Base-by-base conservation (phyloP, 1,140 invertebrate genomes). In the Drosophila micromelanica region DNA sequence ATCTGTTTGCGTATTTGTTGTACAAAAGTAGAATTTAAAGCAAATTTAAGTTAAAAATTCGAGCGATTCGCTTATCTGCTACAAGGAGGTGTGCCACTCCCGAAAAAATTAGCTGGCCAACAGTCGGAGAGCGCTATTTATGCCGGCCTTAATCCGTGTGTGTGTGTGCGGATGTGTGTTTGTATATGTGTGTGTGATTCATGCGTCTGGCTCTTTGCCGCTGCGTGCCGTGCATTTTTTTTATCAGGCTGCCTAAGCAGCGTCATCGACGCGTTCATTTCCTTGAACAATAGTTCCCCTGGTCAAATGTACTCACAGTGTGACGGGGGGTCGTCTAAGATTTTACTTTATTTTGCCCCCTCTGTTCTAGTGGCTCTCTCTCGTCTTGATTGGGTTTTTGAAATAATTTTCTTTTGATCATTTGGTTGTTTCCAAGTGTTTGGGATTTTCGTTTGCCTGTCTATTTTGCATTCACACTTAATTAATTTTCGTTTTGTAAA, bases 381-480 rank as follows among this genome's bases (percentile, higher is more conserved):
- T 54, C 40, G 56, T 52, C 72, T 78, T 54, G 37, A 61, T 78
- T 81, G 67, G 57, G 35, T 40, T 52, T 76, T 76, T 20, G 30
- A 65, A 70, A 56, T 71, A 71, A 75, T 56, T 65, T 81, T 75
- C 75, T 60, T 78, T 69, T 78, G 63, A 63, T 59, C 27, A n/a
- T 51, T 42, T 71, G 20, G 4, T 56, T 63, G 27, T 37, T 69
- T 32, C 15, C 12, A 40, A 49, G n/a, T 48, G 30, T 62, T 54
- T 13, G 32, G 32, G 5, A 27, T 37, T 69, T 27, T 52, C 42
- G 23, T n/a, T 35, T 57, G 30, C 51, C 71, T 80, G 76, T 48
- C 63, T 80, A 82, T 78, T 82, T 68, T 72, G 65, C 64, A 73
- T 84, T 79, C 84, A 73, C 76, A 89, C 79, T 82, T 75, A 76